phyloP scores from a whole-genome alignment of 2,113 vertebrate species.

The Malurus cyaneus region DNA sequence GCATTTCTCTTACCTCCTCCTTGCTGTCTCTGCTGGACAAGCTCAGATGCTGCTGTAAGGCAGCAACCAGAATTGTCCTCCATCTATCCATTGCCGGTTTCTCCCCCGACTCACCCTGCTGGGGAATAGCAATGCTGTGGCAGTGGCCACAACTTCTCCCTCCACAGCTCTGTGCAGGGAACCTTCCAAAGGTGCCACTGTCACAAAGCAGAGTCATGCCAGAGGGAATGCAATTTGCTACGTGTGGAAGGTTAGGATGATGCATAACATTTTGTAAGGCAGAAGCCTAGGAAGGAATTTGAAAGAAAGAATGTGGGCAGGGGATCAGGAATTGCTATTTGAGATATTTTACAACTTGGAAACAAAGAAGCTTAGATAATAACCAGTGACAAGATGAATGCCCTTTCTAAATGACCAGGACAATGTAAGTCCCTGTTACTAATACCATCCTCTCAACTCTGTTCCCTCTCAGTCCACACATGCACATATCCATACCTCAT shows the following conservation, averaged over 20 bases:
- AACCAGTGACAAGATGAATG: neutral
- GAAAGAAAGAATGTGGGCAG: neutral
- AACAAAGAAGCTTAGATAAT: neutral
- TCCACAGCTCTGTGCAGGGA: accelerated
- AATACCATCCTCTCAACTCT: neutral
- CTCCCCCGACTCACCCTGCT: neutral
- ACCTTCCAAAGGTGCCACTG: neutral
- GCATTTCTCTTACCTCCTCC: neutral
- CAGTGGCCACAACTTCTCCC: neutral
- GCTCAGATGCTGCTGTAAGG: neutral
- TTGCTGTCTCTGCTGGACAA: neutral
- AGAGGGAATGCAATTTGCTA: neutral
- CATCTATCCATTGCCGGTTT: neutral
- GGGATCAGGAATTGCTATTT: neutral
- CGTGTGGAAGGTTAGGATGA: neutral
- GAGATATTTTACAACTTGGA: neutral
- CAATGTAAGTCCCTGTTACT: neutral
- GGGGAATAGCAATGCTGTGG: neutral
- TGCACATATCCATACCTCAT: neutral
- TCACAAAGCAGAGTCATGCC: neutral
- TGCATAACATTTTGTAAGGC: neutral
- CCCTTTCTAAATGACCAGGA: neutral
- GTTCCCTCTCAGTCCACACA: accelerated
- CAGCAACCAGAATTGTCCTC: neutral
- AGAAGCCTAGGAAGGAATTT: neutral